These are phyloP conservation scores for Xiphophorus maculatus DNA, from an alignment of 2,113 vertebrate species.

Conservation along the genomic window DNA sequence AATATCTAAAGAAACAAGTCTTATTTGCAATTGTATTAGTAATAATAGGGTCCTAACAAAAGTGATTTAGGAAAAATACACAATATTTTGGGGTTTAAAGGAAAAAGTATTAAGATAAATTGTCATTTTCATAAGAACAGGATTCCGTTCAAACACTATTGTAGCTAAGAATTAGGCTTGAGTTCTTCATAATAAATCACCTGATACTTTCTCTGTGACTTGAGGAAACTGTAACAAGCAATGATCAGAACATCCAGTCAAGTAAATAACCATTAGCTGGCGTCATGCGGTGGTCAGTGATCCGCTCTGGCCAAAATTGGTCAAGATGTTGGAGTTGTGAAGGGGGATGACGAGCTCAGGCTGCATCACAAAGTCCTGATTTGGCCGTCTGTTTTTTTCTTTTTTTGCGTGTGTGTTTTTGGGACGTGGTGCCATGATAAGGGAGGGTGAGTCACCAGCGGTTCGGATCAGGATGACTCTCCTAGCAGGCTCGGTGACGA, in stretches of 20 bases:
- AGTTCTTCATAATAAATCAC: not conserved
- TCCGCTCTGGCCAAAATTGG: constrained; percentile 7
- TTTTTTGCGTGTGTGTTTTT: constrained; percentile 4
- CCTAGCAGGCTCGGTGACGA: constrained; percentile 56
- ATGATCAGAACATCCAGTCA: not conserved
- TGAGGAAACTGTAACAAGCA: not conserved
- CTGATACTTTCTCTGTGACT: not conserved
- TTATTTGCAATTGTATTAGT: no score
- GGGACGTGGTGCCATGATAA: not conserved
- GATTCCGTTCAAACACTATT: not conserved
- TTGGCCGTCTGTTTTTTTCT: constrained; percentile 45
- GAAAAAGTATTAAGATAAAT: not conserved
- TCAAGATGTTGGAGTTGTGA: constrained; percentile 13
- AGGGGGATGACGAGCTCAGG: constrained; percentile 17
- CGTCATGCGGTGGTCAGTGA: not conserved
- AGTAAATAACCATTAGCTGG: not conserved
- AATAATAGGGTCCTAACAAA: no score
- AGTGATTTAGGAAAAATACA: no score
- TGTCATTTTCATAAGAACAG: not conserved
- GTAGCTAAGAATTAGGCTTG: not conserved
- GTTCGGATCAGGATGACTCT: constrained; percentile 61
- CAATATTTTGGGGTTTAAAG: not conserved
- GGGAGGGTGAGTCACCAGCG: constrained; percentile 49
- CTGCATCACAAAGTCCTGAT: constrained; percentile 48
- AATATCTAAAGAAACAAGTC: no score